Evolutionary conservation across 2,797 vertebrate species (phyloP), one percentile per base, ranked within the genome.

Genomic region (Notolabrus celidotus): DNA sequence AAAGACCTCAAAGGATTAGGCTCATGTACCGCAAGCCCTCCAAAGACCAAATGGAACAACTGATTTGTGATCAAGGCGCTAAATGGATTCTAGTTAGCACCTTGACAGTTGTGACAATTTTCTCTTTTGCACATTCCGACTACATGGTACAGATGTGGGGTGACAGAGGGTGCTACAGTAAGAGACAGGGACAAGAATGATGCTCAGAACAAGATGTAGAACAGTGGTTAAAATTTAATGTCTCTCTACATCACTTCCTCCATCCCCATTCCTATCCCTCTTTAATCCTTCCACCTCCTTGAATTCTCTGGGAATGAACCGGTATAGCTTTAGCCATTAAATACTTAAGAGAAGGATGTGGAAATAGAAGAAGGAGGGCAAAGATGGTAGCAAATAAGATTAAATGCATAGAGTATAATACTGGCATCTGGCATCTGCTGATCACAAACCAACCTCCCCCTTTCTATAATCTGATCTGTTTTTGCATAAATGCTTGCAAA

Each of bases 151-250:
- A 25, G 56, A 17, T 58, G 62, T 68, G 51, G 19, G 39, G 45
- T 17, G 16, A 7, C 41, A 16, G 31, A 49, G 60, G 29, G 17
- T 53, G 53, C 68, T 38, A 29, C 41, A 77, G 57, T 23, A 41
- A 46, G 45, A 42, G 19, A 52, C 68, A 74, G 42, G 34, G 50
- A 38, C 58, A 65, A 59, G 59, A 33, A 66, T 69, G 70, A 67
- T 45, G 51, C n/a, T 51, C 53, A 59, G 61, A 39, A 36, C 43
- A 71, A 70, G 63, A 89, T 78, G 77, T 71, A 72, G 71, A 79
- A 75, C 69, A 58, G 58, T 71, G 65, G 47, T 90, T 86, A 89
- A 90, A 89, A 63, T 86, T 92, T 88, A 90, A 91, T 89, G 77
- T 33, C 39, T 17, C 45, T 79, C 58, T 71, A 77, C 82, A 74